A percentile compares a stretch with the other conserved stretches of the same genome.
Evolutionary conservation across 2,888 invertebrate species (phyloP).

Genomic region (Drosophila lacicola): DNA sequence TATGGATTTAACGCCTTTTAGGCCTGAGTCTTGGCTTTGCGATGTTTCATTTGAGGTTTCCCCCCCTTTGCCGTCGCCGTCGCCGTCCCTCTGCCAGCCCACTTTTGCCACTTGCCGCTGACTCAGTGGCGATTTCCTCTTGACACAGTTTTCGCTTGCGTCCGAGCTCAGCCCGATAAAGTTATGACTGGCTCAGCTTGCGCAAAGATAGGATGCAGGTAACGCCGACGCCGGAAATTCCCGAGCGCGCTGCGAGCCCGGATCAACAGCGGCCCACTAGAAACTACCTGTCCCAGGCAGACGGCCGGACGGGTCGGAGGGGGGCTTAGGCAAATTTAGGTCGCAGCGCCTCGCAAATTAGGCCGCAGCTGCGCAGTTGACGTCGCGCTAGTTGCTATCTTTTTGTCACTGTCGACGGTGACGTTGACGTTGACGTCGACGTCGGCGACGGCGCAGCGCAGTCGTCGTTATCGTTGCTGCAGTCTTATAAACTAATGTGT

Average conservation of each 20-base stretch:
- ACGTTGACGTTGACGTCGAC: conserved; percentile 14
- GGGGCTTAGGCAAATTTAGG: conserved; percentile 33
- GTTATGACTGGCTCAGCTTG: conserved; percentile 3
- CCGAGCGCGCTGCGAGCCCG: not conserved
- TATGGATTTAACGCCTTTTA: too few species aligned
- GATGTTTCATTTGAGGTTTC: not conserved
- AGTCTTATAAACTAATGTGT: conserved; percentile 79
- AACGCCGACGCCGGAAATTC: conserved; percentile 1
- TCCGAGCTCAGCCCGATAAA: conserved; percentile 21
- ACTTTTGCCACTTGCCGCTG: conserved; percentile 21
- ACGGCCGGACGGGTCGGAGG: not conserved
- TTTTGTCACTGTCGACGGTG: conserved; percentile 2
- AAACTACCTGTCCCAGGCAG: not conserved
- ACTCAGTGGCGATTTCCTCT: conserved; percentile 68
- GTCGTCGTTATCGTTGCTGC: conserved; percentile 21
- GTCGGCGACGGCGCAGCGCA: conserved; percentile 22
- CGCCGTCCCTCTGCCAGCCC: not conserved
- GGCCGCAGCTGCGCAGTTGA: conserved; percentile 27
- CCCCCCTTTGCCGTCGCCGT: too few species aligned
- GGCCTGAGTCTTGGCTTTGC: too few species aligned
- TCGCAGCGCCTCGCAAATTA: conserved; percentile 44
- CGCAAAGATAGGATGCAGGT: conserved; percentile 30
- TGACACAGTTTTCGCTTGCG: conserved; percentile 61
- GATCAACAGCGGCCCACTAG: not conserved
- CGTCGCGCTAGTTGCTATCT: conserved; percentile 13